These are phyloP conservation scores for Platycheirus albimanus DNA, from an alignment of 2,888 invertebrate genomes.

Conservation along the genomic window DNA sequence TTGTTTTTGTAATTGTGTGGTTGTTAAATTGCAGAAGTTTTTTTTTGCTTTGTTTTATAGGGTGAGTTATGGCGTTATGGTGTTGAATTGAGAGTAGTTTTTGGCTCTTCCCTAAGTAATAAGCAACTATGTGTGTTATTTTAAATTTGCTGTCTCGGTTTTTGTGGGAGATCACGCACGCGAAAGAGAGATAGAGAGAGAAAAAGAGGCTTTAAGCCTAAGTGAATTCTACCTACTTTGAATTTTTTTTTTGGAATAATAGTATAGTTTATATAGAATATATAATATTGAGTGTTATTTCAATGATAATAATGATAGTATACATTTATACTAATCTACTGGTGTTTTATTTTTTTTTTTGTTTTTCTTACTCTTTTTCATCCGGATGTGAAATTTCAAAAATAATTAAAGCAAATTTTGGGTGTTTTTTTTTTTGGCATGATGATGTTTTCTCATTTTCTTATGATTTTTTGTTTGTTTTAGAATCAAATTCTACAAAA, in stretches of 20 bases:
- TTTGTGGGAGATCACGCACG: conserved; percentile 20
- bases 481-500: conserved; percentile 18
- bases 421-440: conserved; percentile 55
- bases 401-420: neutral
- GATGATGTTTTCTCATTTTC: conserved; percentile 69
- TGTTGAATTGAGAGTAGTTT: conserved; percentile 53
- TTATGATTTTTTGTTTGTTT: conserved; percentile 26
- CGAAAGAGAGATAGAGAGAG: conserved; percentile 16
- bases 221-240: conserved; percentile 63
- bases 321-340: conserved; percentile 58
- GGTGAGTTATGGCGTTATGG: conserved; percentile 57
- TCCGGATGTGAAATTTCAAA: conserved; percentile 27
- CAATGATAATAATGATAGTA: conserved; percentile 49
- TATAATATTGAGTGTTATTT: conserved; percentile 25
- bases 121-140: conserved; percentile 38
- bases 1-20: conserved; percentile 28
- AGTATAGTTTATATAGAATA: conserved; percentile 54
- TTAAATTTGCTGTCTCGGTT: conserved; percentile 11
- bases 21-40: conserved; percentile 35
- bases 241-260: conserved; percentile 27
- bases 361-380: conserved; percentile 29
- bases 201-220: conserved; percentile 35
- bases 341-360: conserved; percentile 58
- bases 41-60: conserved; percentile 25
- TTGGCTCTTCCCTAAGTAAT: conserved; percentile 45